Evolutionary conservation across 2,113 vertebrate genomes (phyloP).

Genomic region (Chrysochloris asiatica): DNA sequence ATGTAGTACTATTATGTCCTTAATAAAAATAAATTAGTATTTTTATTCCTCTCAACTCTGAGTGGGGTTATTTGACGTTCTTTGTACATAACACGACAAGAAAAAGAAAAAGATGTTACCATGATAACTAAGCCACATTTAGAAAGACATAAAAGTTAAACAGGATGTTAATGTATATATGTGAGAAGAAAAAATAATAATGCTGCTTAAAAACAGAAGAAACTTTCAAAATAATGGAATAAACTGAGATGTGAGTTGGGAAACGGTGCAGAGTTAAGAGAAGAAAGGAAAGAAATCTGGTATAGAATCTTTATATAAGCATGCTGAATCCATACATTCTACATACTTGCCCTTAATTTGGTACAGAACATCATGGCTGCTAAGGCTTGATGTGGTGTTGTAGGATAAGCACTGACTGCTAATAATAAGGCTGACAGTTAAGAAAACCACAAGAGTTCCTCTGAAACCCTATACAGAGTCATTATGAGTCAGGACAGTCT

Average conservation of each 20-base stretch:
- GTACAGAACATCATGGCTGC: not conserved
- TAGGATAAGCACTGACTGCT: too few species aligned
- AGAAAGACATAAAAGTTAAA: constrained; percentile 21
- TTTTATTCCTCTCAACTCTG: not conserved
- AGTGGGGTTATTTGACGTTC: not conserved
- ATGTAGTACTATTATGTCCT: not conserved
- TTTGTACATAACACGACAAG: not conserved
- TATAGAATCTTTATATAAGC: not conserved
- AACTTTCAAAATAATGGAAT: not conserved
- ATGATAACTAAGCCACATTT: constrained; percentile 5
- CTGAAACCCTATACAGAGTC: too few species aligned
- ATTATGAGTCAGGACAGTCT: too few species aligned
- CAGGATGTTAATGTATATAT: not conserved
- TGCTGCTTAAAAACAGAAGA: not conserved
- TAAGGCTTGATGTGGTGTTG: not conserved
- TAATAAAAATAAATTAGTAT: not conserved
- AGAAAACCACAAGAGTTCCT: too few species aligned
- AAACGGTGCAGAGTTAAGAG: not conserved
- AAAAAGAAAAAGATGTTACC: not conserved
- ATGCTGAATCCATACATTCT: not conserved
- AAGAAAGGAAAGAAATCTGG: not conserved
- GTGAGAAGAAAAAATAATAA: not conserved
- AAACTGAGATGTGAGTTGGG: not conserved
- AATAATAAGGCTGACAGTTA: too few species aligned
- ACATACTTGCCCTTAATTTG: not conserved